A percentile compares a stretch with the other conserved stretches of the same genome.
phyloP scores from a whole-genome alignment of 2,888 invertebrate species.

The Amblyjoppa fuscipennis region DNA sequence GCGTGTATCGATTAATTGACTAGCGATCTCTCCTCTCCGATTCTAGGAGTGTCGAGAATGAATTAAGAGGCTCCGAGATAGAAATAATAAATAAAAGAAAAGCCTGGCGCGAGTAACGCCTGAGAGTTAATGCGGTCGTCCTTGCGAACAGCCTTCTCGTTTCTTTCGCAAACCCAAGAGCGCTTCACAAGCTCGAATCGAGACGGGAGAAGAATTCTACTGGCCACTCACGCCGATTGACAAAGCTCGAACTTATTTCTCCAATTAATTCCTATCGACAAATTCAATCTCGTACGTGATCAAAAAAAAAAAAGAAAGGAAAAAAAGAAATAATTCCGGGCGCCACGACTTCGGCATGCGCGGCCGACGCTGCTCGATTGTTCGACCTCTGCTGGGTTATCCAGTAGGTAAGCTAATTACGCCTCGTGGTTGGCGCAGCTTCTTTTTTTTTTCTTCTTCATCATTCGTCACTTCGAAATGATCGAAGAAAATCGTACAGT shows the following conservation, averaged over 20 bases:
- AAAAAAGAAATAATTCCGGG: neutral
- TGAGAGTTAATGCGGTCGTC: slow-evolving; percentile 68
- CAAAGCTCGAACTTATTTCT: slow-evolving; percentile 1
- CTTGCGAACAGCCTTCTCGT: slow-evolving; percentile 71
- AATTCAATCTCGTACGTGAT: neutral
- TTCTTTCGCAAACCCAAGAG: slow-evolving; percentile 29
- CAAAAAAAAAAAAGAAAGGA: neutral
- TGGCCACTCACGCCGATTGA: neutral
- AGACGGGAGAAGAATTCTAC: slow-evolving; percentile 25
- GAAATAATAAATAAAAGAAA: slow-evolving; percentile 34
- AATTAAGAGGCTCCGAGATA: slow-evolving; percentile 35
- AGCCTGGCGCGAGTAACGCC: slow-evolving; percentile 48
- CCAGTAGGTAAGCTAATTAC: slow-evolving; percentile 46
- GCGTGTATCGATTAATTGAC: slow-evolving; percentile 29
- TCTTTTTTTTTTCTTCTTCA: slow-evolving; percentile 10
- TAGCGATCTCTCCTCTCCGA: slow-evolving; percentile 5
- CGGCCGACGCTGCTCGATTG: slow-evolving; percentile 14
- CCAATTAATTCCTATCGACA: neutral
- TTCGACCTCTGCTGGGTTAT: slow-evolving; percentile 35
- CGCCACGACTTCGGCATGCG: neutral
- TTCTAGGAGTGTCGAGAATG: slow-evolving; percentile 50
- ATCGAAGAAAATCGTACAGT: neutral
- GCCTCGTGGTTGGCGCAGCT: neutral
- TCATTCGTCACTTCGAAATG: slow-evolving; percentile 8
- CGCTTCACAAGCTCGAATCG: slow-evolving; percentile 4